Evolutionary conservation across 2,888 invertebrate species (phyloP).

Genomic region (Ormia ochracea): DNA sequence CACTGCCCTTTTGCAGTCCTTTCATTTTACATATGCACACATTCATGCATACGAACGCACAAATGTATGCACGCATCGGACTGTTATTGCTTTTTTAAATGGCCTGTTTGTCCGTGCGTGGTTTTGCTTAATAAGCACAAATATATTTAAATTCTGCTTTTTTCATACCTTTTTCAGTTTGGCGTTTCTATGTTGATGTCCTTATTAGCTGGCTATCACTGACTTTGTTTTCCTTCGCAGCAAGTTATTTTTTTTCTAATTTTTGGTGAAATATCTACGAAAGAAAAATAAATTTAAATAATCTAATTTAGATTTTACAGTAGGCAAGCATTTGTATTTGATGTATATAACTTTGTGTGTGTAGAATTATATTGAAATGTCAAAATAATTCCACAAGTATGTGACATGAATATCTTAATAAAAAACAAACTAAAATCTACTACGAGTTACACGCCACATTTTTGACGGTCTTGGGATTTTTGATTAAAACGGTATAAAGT

Average conservation of each 20-base stretch:
- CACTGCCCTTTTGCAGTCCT: not conserved
- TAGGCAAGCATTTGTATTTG: not conserved
- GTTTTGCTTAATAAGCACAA: conserved; percentile 70
- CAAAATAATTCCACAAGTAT: not conserved
- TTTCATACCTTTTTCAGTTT: conserved; percentile 27
- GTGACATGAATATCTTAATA: conserved; percentile 3
- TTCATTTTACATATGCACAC: not conserved
- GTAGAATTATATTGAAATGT: conserved; percentile 8
- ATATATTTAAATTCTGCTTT: conserved; percentile 25
- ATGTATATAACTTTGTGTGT: no score
- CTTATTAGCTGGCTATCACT: not conserved
- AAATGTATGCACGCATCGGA: not conserved
- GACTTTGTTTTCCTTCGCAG: not conserved
- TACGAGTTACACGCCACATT: no score
- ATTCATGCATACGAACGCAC: not conserved
- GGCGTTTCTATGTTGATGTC: not conserved
- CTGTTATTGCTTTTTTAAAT: not conserved
- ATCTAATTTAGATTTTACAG: conserved; percentile 13
- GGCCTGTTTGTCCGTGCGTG: conserved; percentile 38
- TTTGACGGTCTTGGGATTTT: not conserved
- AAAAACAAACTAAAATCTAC: not conserved
- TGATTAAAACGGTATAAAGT: not conserved
- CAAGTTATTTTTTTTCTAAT: not conserved
- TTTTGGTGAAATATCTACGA: not conserved
- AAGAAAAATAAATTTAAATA: not conserved